Evolutionary conservation across 2,113 vertebrate genomes (phyloP).

Genomic region (Psittacara wagleri): DNA sequence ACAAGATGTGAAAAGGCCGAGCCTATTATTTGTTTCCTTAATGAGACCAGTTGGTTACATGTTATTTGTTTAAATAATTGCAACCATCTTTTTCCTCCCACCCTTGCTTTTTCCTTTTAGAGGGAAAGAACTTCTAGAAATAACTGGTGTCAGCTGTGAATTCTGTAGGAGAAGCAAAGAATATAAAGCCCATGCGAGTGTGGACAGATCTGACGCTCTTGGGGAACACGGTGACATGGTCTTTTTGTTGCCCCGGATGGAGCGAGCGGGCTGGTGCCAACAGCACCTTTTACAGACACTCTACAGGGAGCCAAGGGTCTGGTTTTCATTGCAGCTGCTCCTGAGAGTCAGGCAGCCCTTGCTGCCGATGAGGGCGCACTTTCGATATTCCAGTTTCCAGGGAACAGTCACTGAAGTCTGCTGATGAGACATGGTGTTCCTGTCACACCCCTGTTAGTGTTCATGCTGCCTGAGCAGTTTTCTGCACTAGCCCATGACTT

Average conservation of each 20-base stretch:
- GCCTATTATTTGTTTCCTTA: conserved; percentile 9
- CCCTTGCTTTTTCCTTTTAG: conserved; percentile 27
- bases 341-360: neutral
- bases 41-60: neutral
- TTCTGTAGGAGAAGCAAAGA: conserved; percentile 37
- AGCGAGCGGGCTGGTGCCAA: neutral
- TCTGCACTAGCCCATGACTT: neutral
- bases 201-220: neutral
- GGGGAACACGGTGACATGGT: neutral
- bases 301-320: neutral
- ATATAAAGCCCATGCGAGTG: neutral
- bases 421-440: neutral
- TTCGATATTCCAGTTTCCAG: neutral
- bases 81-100: neutral
- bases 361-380: neutral
- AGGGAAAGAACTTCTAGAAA: conserved; percentile 45
- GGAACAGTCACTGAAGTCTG: neutral
- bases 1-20: neutral
- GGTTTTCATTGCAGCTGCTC: neutral
- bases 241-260: fast-evolving
- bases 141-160: conserved; percentile 56
- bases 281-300: conserved; percentile 10
- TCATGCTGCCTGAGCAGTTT: fast-evolving
- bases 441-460: fast-evolving
- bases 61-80: conserved; percentile 54